A percentile compares a stretch with the other conserved stretches of the same genome.
These are phyloP conservation scores for Pemphigus obesinymphae DNA, from an alignment of 1,140 invertebrate species.

Conservation along the genomic window DNA sequence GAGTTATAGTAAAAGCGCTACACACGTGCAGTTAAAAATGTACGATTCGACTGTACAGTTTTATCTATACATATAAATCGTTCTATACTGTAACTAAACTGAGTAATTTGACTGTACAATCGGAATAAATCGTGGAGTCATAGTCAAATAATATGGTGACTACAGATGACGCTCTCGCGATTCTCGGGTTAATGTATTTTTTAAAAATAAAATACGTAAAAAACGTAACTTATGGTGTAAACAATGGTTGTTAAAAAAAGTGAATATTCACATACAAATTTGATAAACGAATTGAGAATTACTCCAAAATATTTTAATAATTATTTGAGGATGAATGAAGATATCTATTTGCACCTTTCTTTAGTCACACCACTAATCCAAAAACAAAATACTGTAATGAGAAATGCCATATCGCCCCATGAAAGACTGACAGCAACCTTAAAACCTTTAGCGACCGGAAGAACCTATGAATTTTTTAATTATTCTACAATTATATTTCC, in stretches of 20 bases:
- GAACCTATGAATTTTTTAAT: slow-evolving; percentile 49
- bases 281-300: slow-evolving; percentile 17
- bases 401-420: slow-evolving; percentile 47
- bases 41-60: not conserved
- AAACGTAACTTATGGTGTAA: slow-evolving; percentile 17
- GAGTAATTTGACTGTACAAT: not conserved
- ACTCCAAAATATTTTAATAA: slow-evolving; percentile 44
- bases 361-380: slow-evolving; percentile 47
- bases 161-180: not conserved
- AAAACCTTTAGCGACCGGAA: slow-evolving; percentile 50
- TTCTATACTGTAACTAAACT: not conserved
- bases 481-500: slow-evolving; percentile 47
- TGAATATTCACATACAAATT: not conserved
- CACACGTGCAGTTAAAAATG: not conserved
- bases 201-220: slow-evolving; percentile 6
- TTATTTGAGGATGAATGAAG: slow-evolving; percentile 48
- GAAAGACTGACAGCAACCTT: slow-evolving; percentile 50
- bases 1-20: too few species aligned
- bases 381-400: slow-evolving; percentile 50
- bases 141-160: not conserved
- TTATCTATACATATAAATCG: not conserved
- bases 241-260: slow-evolving; percentile 8
- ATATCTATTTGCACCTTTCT: slow-evolving; percentile 45
- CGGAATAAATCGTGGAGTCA: not conserved
- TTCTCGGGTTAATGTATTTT: not conserved